Evolutionary conservation across 2,888 invertebrate genomes (phyloP), one percentile per base, ranked within the genome.

Genomic region (Muschampia plurimacula): DNA sequence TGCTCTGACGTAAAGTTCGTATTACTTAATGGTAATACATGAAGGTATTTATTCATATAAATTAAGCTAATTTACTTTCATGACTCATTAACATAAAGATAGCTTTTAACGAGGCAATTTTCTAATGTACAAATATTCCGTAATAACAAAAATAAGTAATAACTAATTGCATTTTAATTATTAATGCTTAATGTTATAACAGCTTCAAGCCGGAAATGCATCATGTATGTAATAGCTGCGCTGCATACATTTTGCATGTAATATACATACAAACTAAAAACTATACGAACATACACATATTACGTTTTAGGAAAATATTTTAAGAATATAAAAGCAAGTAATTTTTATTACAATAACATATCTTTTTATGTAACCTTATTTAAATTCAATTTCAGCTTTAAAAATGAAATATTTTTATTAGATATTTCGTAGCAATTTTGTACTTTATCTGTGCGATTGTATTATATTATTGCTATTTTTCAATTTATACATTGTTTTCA

Each of bases 181-280:
- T 67, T 67, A 39, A 60, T 60, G 32, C 22, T 44, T 41, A 64
- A 70, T 70, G 8, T 4, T 57, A 12, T 70, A 67, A 70, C 55
- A 64, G 52, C 15, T 57, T 41, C 28, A 36, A 57, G 57, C 44
- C 52, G 64, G 64, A 70, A 70, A n/a, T 57, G 64, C 64, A 70
- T 52, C 2, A 64, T 55, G 69, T 64, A 64, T 55, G 69, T 64
- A 64, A 70, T 64, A 57, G 6, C 15, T 15, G 2, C 46, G 57
- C 63, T 64, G 41, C 64, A 64, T 64, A 57, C 44, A 41, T 49
- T 44, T 39, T 44, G n/a, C 59, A 69, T 69, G 22, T 22, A 36
- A 69, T 63, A 62, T 39, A 62, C 49, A 22, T 8, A 13, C 28
- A 22, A 22, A 55, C 2, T 22, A 12, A 2, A 2, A 44, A 7